phyloP scores from a whole-genome alignment of 2,888 invertebrate species.

The Leucania comma region DNA sequence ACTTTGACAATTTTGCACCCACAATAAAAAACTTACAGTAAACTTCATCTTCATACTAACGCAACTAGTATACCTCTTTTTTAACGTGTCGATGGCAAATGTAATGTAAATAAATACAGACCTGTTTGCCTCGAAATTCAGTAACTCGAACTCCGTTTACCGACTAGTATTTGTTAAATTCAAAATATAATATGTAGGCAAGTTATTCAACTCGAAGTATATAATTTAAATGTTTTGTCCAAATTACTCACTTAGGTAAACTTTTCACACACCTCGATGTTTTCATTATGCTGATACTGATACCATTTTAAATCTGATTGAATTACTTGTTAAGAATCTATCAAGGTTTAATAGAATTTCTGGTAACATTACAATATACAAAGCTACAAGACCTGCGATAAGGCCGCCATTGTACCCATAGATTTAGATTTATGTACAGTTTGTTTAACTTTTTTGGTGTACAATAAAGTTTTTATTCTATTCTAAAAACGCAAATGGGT shows the following conservation, averaged over 20 bases:
- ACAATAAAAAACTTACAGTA: background rate
- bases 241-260: background rate
- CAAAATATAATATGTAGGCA: background rate
- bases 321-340: background rate
- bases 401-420: no score
- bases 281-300: background rate
- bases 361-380: background rate
- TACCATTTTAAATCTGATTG: background rate
- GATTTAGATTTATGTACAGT: no score
- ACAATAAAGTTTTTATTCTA: no score
- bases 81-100: constrained; percentile 22
- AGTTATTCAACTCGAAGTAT: constrained; percentile 15
- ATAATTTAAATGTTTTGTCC: background rate
- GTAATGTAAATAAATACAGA: constrained; percentile 15
- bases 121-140: constrained; percentile 5
- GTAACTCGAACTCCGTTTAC: background rate
- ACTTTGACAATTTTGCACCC: no score
- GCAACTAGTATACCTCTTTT: background rate
- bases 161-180: background rate
- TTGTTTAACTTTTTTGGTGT: no score
- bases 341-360: background rate
- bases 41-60: constrained; percentile 7
- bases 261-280: background rate
- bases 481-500: background rate
- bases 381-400: no score